Percentiles rank a stretch among this genome's conserved stretches.
Evolutionary conservation across 2,113 vertebrate species (phyloP).

Genomic region (Gracilinanus agilis): DNA sequence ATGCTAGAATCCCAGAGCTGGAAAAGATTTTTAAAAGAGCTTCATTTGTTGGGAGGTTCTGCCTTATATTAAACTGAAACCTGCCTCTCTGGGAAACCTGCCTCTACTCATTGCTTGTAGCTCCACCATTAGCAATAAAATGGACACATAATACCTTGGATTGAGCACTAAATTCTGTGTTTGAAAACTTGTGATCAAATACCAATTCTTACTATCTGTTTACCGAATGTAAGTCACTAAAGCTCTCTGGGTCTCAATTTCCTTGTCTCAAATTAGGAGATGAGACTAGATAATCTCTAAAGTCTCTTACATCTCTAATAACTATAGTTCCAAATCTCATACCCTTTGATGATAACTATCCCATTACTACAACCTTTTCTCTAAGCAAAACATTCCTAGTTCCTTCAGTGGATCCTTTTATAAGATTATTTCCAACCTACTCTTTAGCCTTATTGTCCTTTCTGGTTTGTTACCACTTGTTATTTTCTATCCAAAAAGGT

Average conservation of each 20-base stretch:
- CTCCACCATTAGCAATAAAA: no score
- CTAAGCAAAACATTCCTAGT: background rate
- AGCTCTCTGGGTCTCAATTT: background rate
- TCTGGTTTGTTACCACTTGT: background rate
- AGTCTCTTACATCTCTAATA: no score
- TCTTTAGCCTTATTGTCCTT: background rate
- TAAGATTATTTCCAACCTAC: background rate
- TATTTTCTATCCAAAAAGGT: background rate
- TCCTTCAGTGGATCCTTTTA: background rate
- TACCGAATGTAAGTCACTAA: background rate
- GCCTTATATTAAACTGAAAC: background rate
- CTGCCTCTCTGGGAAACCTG: background rate
- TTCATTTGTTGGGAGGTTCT: background rate
- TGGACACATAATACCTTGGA: no score
- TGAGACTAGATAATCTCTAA: background rate
- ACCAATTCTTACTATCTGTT: background rate
- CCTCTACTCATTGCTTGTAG: no score
- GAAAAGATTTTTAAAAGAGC: no score
- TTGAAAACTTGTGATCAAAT: no score
- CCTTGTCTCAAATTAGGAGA: background rate
- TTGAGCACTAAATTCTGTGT: no score
- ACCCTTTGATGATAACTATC: background rate
- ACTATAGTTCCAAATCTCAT: background rate
- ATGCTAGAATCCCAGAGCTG: background rate
- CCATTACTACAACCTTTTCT: background rate